phyloP scores from a whole-genome alignment of 2,888 invertebrate species.

The Abrostola triplasia region DNA sequence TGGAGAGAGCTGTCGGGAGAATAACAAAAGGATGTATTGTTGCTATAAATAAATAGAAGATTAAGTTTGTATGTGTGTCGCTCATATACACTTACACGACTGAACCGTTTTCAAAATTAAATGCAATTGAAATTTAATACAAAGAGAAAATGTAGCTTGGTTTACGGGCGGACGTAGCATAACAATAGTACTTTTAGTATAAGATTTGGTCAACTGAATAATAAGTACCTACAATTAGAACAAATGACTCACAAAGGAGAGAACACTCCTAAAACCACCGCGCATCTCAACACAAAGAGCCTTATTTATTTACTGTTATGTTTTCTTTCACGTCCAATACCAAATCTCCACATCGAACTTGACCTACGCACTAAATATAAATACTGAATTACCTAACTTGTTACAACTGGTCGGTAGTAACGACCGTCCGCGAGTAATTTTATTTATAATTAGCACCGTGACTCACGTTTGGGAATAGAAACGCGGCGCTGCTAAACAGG shows the following conservation, averaged over 20 bases:
- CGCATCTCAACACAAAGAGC: neutral
- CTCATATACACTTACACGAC: too few relatives aligned
- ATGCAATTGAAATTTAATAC: too few relatives aligned
- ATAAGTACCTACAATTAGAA: too few relatives aligned
- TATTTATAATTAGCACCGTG: slow-evolving; percentile 66
- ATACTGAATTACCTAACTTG: slow-evolving; percentile 67
- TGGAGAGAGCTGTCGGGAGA: slow-evolving; percentile 23
- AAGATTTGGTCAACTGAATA: too few relatives aligned
- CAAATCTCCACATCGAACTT: slow-evolving; percentile 62
- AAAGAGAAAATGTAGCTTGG: too few relatives aligned
- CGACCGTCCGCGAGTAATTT: slow-evolving; percentile 66
- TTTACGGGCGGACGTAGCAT: too few relatives aligned
- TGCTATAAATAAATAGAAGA: neutral
- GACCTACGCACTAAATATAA: slow-evolving; percentile 72
- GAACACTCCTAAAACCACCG: too few relatives aligned
- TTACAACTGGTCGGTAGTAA: slow-evolving; percentile 60
- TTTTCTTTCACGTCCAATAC: slow-evolving; percentile 2
- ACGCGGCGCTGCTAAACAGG: slow-evolving; percentile 62
- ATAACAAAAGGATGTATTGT: slow-evolving; percentile 2
- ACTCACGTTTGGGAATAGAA: slow-evolving; percentile 64
- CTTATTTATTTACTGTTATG: too few relatives aligned
- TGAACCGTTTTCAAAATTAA: too few relatives aligned
- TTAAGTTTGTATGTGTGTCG: too few relatives aligned
- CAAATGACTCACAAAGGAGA: too few relatives aligned
- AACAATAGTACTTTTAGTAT: too few relatives aligned